Percentiles rank a stretch among this genome's conserved stretches.
Conservation (phyloP, 1,140 invertebrate species). For the Sminthurinus signatus region DNA sequence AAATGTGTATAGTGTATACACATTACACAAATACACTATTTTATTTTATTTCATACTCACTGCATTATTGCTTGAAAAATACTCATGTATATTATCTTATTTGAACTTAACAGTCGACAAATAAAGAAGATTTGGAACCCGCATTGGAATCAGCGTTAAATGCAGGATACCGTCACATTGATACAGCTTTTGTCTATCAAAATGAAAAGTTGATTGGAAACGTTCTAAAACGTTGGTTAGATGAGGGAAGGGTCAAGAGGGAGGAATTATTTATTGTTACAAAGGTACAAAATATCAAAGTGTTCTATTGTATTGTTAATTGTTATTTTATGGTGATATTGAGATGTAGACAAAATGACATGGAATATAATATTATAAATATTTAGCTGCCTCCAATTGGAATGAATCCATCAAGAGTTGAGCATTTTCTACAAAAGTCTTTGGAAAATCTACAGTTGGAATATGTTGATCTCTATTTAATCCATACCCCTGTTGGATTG, state of each 20-base stretch:
- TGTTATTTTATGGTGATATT: too few relatives aligned
- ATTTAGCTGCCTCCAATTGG: constrained; percentile 44
- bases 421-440: constrained; percentile 59
- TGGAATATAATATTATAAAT: too few relatives aligned
- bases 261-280: constrained; percentile 48
- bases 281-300: constrained; percentile 44
- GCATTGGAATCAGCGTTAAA: constrained; percentile 44
- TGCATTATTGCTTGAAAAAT: too few relatives aligned
- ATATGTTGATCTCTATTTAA: constrained; percentile 69
- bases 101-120: neutral
- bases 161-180: constrained; percentile 45
- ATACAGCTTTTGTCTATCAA: constrained; percentile 43
- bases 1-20: too few relatives aligned
- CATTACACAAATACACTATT: too few relatives aligned
- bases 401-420: constrained; percentile 47
- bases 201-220: constrained; percentile 46
- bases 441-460: constrained; percentile 62
- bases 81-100: too few relatives aligned
- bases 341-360: too few relatives aligned
- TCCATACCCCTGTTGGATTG: constrained; percentile 46
- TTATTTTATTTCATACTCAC: too few relatives aligned
- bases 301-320: too few relatives aligned
- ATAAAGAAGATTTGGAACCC: constrained; percentile 41
- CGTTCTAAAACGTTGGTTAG: too few relatives aligned
- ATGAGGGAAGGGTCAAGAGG: constrained; percentile 43